Evolutionary conservation across 1,140 invertebrate genomes (phyloP), one percentile per base, ranked within the genome.

Genomic region (Trypoxylus dichotomus): DNA sequence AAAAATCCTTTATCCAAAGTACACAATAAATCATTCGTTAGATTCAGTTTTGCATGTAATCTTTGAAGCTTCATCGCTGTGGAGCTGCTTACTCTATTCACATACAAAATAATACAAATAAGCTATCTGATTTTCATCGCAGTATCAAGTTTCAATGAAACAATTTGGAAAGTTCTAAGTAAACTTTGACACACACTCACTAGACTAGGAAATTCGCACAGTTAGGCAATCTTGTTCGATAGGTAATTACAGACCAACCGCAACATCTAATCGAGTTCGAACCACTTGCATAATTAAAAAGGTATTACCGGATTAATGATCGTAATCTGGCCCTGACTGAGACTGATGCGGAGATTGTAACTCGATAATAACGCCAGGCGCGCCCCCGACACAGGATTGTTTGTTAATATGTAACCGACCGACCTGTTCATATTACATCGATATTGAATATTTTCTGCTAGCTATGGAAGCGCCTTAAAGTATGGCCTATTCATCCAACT

Each of bases 221-320:
- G 47, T 54, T 54, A 19, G 19, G 2, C 19, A 54, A 54, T 54
- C 47, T 6, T 54, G n/a, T 15, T 47, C n/a, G n/a, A 13, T 19
- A 0, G 13, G 19, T 54, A 54, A 54, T 54, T 54, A 54, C 19
- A 0, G 47, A 19, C 7, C 47, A 19, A 54, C 19, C 15, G 47
- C 47, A 54, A 15, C 19, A 54, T 54, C 47, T 54, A 54, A 54
- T 54, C 19, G 47, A 54, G 47, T 54, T 54, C 47, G 47, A 54
- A 54, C 47, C 47, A 54, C 47, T 54, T 54, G 47, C 47, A 54
- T 54, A 54, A 54, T 54, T 54, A 54, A 54, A 54, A 54, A 54
- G 47, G 47, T n/a, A 54, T 54, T 54, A 54, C 47, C 47, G 47
- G 47, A 54, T 54, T 54, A 54, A 54, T 19, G 15, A 54, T 54